Evolutionary conservation across 2,797 vertebrate species (phyloP).

Genomic region (Lagocephalus sceleratus): DNA sequence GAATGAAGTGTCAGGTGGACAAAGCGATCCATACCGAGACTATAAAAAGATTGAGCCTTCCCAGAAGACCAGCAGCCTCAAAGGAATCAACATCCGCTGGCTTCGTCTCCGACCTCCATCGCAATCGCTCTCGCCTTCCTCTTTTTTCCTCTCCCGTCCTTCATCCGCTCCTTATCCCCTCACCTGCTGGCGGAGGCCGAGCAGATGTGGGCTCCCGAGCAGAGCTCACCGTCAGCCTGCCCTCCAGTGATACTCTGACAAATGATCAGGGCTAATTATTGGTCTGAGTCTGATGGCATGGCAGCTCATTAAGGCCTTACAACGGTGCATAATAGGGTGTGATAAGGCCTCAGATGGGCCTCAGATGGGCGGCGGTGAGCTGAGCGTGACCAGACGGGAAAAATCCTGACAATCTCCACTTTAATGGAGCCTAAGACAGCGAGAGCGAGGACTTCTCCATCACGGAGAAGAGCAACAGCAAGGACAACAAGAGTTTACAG

Average conservation of each 20-base stretch:
- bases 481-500: too few relatives aligned
- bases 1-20: slow-evolving; percentile 24
- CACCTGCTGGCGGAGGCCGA: slow-evolving; percentile 33
- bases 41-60: slow-evolving; percentile 62
- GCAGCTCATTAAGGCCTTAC: slow-evolving; percentile 46
- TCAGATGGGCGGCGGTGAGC: not conserved
- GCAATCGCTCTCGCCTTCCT: slow-evolving; percentile 20
- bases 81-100: slow-evolving; percentile 60
- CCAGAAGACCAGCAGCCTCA: slow-evolving; percentile 49
- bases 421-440: too few relatives aligned
- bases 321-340: slow-evolving; percentile 12
- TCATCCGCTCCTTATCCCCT: slow-evolving; percentile 23
- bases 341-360: slow-evolving; percentile 7
- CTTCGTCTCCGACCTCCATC: slow-evolving; percentile 57
- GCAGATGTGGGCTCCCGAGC: slow-evolving; percentile 11
- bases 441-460: too few relatives aligned
- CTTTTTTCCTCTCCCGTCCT: slow-evolving; percentile 21
- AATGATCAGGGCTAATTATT: slow-evolving; percentile 53
- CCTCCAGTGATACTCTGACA: slow-evolving; percentile 25
- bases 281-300: slow-evolving; percentile 19
- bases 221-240: not conserved
- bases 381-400: slow-evolving; percentile 43
- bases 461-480: too few relatives aligned
- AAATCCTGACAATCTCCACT: not conserved
- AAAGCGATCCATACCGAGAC: slow-evolving; percentile 1